A percentile compares a stretch with the other conserved stretches of the same genome.
These are phyloP conservation scores for Dolomedes plantarius DNA, from an alignment of 2,888 invertebrate species.

Conservation along the genomic window DNA sequence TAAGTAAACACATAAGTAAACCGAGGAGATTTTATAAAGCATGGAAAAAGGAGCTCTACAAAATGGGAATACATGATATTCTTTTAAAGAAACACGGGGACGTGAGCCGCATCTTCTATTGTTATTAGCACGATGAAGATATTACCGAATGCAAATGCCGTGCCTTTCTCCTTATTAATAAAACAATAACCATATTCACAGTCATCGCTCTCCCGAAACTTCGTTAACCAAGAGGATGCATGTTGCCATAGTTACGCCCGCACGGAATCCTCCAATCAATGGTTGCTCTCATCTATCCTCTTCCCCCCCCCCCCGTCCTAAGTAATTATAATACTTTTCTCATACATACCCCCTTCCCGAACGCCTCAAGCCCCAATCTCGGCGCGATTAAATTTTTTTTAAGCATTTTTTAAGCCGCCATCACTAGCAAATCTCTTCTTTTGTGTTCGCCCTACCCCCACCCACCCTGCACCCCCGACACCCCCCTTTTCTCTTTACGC, in stretches of 20 bases:
- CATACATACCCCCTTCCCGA: conserved; percentile 6
- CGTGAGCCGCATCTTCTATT: conserved; percentile 47
- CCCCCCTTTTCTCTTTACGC: conserved; percentile 18
- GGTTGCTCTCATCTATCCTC: background rate
- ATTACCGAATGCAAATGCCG: conserved; percentile 49
- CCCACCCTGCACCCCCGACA: background rate
- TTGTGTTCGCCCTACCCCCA: background rate
- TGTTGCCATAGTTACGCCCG: conserved; percentile 49
- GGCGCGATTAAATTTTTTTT: conserved; percentile 63
- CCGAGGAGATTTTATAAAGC: background rate
- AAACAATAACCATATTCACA: conserved; percentile 58
- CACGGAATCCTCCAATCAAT: conserved; percentile 55
- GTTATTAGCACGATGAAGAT: conserved; percentile 64
- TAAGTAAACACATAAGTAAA: background rate
- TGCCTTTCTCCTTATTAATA: conserved; percentile 49
- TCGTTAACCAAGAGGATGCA: conserved; percentile 50
- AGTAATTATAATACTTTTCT: conserved; percentile 63
- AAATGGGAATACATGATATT: background rate
- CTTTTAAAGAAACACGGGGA: background rate
- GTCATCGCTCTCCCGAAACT: conserved; percentile 43
- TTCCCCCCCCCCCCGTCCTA: conserved; percentile 24
- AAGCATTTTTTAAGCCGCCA: conserved; percentile 59
- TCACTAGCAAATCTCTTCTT: conserved; percentile 16
- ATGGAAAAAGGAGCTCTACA: background rate
- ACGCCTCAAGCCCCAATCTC: conserved; percentile 60